Evolutionary conservation across 2,888 invertebrate genomes (phyloP).

Genomic region (Syrphus vitripennis): DNA sequence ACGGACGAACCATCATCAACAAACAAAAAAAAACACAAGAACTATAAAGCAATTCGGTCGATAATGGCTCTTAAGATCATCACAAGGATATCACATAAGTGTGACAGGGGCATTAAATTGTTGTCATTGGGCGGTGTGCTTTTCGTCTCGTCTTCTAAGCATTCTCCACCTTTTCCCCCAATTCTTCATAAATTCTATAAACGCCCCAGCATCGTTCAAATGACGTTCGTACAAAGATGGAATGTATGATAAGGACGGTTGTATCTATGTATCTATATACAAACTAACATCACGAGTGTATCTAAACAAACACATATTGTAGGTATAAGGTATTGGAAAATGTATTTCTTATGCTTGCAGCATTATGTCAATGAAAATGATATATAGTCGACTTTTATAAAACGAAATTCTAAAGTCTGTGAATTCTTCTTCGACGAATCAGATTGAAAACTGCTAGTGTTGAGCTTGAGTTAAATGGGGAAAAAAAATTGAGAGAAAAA

Average conservation of each 20-base stretch:
- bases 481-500: background rate
- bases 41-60: conserved; percentile 63
- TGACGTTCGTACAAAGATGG: conserved; percentile 30
- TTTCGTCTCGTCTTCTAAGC: background rate
- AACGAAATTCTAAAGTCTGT: conserved; percentile 25
- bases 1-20: background rate
- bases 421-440: conserved; percentile 39
- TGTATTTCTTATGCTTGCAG: background rate
- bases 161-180: background rate
- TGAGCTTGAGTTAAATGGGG: background rate
- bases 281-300: background rate
- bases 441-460: conserved; percentile 10
- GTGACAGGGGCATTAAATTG: conserved; percentile 69
- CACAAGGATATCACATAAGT: conserved; percentile 62
- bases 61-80: conserved; percentile 64
- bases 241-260: conserved; percentile 52
- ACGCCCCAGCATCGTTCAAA: background rate
- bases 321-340: conserved; percentile 13
- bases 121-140: conserved; percentile 37
- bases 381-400: conserved; percentile 18
- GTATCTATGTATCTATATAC: conserved; percentile 10
- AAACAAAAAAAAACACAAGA: conserved; percentile 29
- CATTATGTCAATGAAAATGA: background rate
- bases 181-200: background rate
- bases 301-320: conserved; percentile 6